A percentile compares a stretch with the other conserved stretches of the same genome.
These are phyloP conservation scores for Falco cherrug DNA, from an alignment of 2,797 vertebrate species.

Conservation along the genomic window DNA sequence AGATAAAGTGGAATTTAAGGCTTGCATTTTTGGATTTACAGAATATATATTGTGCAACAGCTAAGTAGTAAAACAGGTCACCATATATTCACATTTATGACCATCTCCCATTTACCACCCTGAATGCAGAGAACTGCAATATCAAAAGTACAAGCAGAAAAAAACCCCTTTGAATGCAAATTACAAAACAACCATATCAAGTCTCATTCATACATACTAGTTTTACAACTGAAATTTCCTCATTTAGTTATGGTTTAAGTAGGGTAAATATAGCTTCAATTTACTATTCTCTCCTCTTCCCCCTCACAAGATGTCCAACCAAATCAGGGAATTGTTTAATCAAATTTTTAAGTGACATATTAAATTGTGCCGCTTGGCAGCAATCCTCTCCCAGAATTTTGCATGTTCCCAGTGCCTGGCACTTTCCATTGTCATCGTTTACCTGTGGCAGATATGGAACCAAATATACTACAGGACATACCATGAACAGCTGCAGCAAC, in stretches of 20 bases:
- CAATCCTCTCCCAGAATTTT: background rate
- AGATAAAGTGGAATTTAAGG: background rate
- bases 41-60: background rate
- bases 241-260: background rate
- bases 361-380: background rate
- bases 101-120: background rate
- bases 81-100: background rate
- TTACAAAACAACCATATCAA: background rate
- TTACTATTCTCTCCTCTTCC: conserved; percentile 1
- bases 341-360: background rate
- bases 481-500: conserved; percentile 99
- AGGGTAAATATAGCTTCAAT: conserved; percentile 12
- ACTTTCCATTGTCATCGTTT: background rate
- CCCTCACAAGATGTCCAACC: background rate
- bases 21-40: background rate
- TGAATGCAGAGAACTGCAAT: background rate
- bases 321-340: background rate
- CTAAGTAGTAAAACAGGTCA: background rate
- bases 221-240: background rate
- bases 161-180: background rate
- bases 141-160: background rate
- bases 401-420: background rate
- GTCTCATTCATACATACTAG: background rate
- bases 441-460: conserved; percentile 5
- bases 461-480: conserved; percentile 75